phyloP scores from a whole-genome alignment of 2,888 invertebrate genomes.

The Cosmia trapezina region DNA sequence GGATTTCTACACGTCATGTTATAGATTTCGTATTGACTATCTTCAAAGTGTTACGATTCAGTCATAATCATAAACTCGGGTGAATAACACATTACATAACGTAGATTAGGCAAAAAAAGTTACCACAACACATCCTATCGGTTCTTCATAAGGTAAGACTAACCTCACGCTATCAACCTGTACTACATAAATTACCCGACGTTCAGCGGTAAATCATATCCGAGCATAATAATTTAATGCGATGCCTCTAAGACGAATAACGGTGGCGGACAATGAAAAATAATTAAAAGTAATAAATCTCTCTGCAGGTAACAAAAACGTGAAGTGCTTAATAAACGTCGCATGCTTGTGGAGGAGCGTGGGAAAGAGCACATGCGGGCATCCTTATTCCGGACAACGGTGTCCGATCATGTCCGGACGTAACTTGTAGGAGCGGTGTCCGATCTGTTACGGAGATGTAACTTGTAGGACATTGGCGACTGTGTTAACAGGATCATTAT shows the following conservation, averaged over 20 bases:
- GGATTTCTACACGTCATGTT: too few species aligned
- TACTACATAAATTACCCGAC: slow-evolving; percentile 75
- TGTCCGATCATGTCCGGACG: slow-evolving; percentile 59
- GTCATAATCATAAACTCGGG: not conserved
- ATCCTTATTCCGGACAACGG: slow-evolving; percentile 66
- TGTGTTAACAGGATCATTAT: slow-evolving; percentile 58
- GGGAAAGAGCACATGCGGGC: slow-evolving; percentile 80
- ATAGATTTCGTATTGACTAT: too few species aligned
- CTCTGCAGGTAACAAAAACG: slow-evolving; percentile 89
- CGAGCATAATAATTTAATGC: slow-evolving; percentile 86
- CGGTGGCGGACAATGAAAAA: slow-evolving; percentile 87
- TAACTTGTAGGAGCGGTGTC: slow-evolving; percentile 56
- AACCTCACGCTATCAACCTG: slow-evolving; percentile 51
- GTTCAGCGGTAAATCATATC: slow-evolving; percentile 80
- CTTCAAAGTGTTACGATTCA: not conserved
- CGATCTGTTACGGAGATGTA: slow-evolving; percentile 53
- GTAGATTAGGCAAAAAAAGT: not conserved
- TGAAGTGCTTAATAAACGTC: slow-evolving; percentile 89
- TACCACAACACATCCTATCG: slow-evolving; percentile 29
- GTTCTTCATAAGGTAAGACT: slow-evolving; percentile 24
- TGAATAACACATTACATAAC: not conserved
- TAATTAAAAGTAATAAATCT: slow-evolving; percentile 91
- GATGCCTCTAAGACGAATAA: slow-evolving; percentile 83
- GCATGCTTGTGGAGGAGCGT: slow-evolving; percentile 86
- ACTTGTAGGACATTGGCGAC: slow-evolving; percentile 32